phyloP scores from a whole-genome alignment of 2,113 vertebrate genomes.

The Eleginops maclovinus region DNA sequence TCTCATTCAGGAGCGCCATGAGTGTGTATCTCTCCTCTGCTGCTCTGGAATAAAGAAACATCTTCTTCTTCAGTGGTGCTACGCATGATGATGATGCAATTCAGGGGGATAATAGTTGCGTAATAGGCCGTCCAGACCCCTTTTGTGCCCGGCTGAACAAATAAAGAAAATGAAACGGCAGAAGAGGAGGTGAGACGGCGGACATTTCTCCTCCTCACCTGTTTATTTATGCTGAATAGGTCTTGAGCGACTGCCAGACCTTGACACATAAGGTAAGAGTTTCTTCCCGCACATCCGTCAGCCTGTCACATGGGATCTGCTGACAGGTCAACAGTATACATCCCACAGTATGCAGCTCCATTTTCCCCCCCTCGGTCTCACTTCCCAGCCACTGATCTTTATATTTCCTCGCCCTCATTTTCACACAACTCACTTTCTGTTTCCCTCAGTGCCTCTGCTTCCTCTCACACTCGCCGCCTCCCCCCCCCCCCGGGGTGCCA shows the following conservation, averaged over 20 bases:
- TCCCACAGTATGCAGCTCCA: slow-evolving; percentile 55
- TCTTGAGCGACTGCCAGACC: slow-evolving; percentile 85
- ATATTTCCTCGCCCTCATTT: slow-evolving; percentile 17
- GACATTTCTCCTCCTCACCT: slow-evolving; percentile 76
- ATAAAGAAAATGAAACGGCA: slow-evolving; percentile 69
- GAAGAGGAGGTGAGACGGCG: slow-evolving; percentile 65
- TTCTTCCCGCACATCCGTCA: slow-evolving; percentile 82
- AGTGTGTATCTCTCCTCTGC: slow-evolving; percentile 38
- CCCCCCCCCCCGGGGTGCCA: slow-evolving; percentile 55
- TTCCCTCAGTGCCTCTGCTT: slow-evolving; percentile 29
- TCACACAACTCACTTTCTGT: slow-evolving; percentile 37
- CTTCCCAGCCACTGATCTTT: slow-evolving; percentile 50
- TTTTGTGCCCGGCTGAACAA: slow-evolving; percentile 65
- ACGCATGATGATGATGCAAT: slow-evolving; percentile 54
- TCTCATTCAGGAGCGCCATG: slow-evolving; percentile 33
- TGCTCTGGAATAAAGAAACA: slow-evolving; percentile 27
- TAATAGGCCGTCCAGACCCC: slow-evolving; percentile 51
- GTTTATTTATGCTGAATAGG: slow-evolving; percentile 84
- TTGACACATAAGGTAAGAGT: slow-evolving; percentile 86
- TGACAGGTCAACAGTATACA: slow-evolving; percentile 69
- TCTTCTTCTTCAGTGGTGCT: slow-evolving; percentile 25
- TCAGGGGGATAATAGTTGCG: slow-evolving; percentile 51
- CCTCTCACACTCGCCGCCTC: no score
- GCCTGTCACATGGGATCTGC: slow-evolving; percentile 77
- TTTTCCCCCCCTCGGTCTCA: slow-evolving; percentile 55